Evolutionary conservation across 1,140 invertebrate species (phyloP), one percentile per base, ranked within the genome.

Genomic region (Cotesia chilonis): DNA sequence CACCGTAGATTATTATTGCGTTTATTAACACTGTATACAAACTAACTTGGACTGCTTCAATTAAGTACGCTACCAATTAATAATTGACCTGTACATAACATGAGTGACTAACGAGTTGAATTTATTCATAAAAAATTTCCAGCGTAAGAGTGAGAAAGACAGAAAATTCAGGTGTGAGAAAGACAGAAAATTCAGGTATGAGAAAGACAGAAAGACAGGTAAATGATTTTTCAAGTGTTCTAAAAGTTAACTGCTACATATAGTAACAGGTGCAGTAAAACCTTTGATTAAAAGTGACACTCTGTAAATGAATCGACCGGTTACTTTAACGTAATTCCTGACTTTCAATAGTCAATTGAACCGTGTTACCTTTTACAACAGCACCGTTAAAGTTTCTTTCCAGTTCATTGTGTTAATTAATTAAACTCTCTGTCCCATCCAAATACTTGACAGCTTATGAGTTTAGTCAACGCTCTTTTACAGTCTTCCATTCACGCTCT

Each of bases 61-160:
- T 59, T 20, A 59, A 28, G 28, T 28, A 28, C 20, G 57, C 20
- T 59, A 28, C 28, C 28, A 59, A 28, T 59, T 59, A 20, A 59
- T 59, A 59, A 28, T 59, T 59, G 17, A 59, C 20, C 17, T 9
- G 17, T 20, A 59, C 57, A 59, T 59, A 28, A 59, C 57, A 7
- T 10, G 41, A 20, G 28, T 9, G 20, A 17, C 57, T 59, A 59
- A 59, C 57, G 57, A 59, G 57, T 28, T 52, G 20, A 63, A 38
- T 36, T 63, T 63, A 63, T 63, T 66, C 64, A 66, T 66, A 9
- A 37, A 66, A 64, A 66, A 38, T 66, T 66, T 66, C 64, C 3
- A 17, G 17, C 12, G 28, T n/a, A 10, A 9, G 41, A 6, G 6
- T 10, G 41, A 47, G 41, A 47, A 10, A 47, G 41, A 10, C 10